Evolutionary conservation across 2,888 invertebrate genomes (phyloP).

Genomic region (Busseola fusca): DNA sequence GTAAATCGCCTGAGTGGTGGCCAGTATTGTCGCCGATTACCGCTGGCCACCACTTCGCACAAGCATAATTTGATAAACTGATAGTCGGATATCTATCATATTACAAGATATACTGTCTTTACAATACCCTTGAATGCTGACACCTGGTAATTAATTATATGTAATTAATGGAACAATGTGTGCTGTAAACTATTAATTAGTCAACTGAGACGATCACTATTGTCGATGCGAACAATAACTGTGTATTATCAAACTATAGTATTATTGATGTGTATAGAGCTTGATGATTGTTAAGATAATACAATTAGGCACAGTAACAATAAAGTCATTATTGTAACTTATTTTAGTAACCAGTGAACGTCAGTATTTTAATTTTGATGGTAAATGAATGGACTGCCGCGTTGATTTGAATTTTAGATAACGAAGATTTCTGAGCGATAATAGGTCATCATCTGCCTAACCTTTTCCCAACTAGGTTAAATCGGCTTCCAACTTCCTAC

Average conservation of each 20-base stretch:
- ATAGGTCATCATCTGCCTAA: too few species aligned
- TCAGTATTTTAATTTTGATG: too few species aligned
- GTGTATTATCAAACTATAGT: conserved; percentile 25
- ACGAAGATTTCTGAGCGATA: neutral
- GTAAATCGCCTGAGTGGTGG: too few species aligned
- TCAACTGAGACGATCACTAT: conserved; percentile 22
- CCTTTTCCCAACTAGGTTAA: too few species aligned
- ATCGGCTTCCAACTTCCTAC: too few species aligned
- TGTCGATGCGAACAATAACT: conserved; percentile 40
- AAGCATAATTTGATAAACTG: neutral
- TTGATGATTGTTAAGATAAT: conserved; percentile 10
- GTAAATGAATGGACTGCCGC: too few species aligned
- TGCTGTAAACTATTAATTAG: conserved; percentile 39
- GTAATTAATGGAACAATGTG: conserved; percentile 44
- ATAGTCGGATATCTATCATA: conserved; percentile 1
- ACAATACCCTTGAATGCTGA: conserved; percentile 44
- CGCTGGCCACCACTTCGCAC: too few species aligned
- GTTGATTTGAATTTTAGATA: neutral
- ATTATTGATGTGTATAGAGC: neutral
- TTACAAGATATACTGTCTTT: conserved; percentile 3
- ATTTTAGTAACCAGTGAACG: neutral
- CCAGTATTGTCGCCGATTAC: too few species aligned
- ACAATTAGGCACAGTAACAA: neutral
- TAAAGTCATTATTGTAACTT: neutral
- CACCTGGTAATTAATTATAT: conserved; percentile 43